Base-by-base conservation (phyloP, 2,797 vertebrate genomes). In the Sciaenops ocellatus region DNA sequence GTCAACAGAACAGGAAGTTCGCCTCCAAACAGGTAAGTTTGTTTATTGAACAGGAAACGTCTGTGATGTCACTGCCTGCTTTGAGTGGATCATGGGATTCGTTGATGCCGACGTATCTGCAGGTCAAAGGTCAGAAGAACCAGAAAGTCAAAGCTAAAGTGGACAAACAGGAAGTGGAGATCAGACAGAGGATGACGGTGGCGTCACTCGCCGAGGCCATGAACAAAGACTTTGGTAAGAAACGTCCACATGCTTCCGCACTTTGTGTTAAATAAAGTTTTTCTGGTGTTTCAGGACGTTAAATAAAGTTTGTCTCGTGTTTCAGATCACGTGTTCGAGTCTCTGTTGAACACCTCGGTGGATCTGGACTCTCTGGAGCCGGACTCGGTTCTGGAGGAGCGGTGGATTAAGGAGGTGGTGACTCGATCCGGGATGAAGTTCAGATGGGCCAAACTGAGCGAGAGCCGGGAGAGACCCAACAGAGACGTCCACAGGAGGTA, bases 351-450 rank as follows among this genome's bases (percentile, higher is more conserved):
- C 93, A 96, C 96, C 4, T n/a, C 91, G 0, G 0, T 95, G 62
- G 89, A 97, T 56, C 7, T 96, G 66, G 92, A 96, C 55, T 90
- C 93, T 9, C 74, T 99, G 26, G 92, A 96, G 60, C 95, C 92
- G 10, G 86, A 95, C 67, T 96, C 96, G 0, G n/a, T 93, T 56
- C 94, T 99, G 78, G 57, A 87, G 52, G 96, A 97, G 80, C 59
- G 79, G 11, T 96, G 94, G 91, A 95, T 99, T 59, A 98, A 98
- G 84, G 95, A 97, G 80, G 93, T 94, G 30, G 88, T 99, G 87
- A 96, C 93, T 44, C 96, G 93, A 28, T 96, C 96, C 0, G 97
- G 97, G 46, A 97, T 97, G 97, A 98, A 97, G 85, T 95, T 94
- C 88, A 96, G 86, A 77, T 98, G 95, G 85, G 95, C 95, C 83